These are phyloP conservation scores for Podarcis lilfordi DNA, from an alignment of 2,797 vertebrate genomes.

Conservation along the genomic window DNA sequence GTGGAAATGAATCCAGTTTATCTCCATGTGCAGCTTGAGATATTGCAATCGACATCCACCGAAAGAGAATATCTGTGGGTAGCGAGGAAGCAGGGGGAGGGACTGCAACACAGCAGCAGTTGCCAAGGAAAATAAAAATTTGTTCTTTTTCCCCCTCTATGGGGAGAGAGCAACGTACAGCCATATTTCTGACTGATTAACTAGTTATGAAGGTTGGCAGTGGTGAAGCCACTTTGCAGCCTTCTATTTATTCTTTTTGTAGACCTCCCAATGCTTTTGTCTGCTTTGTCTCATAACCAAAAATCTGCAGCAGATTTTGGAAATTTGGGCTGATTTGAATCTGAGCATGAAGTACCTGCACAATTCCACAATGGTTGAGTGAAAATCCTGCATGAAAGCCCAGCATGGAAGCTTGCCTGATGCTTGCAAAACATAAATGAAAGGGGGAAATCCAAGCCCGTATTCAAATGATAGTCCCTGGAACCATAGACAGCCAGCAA, in stretches of 20 bases:
- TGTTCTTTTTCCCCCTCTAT: not conserved
- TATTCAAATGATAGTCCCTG: not conserved
- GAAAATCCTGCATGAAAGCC: not conserved
- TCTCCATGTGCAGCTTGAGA: constrained; percentile 54
- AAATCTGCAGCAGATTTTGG: constrained; percentile 6
- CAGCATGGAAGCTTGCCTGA: not conserved
- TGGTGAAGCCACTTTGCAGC: not conserved
- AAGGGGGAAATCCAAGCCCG: not conserved
- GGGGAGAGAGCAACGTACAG: not conserved
- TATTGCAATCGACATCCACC: constrained; percentile 49
- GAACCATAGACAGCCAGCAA: not conserved
- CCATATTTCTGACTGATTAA: constrained; percentile 29
- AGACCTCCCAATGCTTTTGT: not conserved
- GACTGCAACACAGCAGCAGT: not conserved
- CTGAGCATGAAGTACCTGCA: not conserved
- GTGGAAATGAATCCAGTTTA: constrained; percentile 54
- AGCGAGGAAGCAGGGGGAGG: constrained; percentile 9
- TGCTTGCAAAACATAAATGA: no score
- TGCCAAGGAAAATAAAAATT: constrained; percentile 2
- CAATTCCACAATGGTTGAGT: not conserved
- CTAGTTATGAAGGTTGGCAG: not conserved
- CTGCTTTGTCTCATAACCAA: constrained; percentile 1
- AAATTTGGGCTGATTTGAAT: constrained; percentile 1
- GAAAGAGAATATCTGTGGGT: constrained; percentile 49
- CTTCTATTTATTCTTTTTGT: not conserved